Evolutionary conservation across 2,113 vertebrate genomes (phyloP), one percentile per base, ranked within the genome.

Genomic region (Sapajus apella): DNA sequence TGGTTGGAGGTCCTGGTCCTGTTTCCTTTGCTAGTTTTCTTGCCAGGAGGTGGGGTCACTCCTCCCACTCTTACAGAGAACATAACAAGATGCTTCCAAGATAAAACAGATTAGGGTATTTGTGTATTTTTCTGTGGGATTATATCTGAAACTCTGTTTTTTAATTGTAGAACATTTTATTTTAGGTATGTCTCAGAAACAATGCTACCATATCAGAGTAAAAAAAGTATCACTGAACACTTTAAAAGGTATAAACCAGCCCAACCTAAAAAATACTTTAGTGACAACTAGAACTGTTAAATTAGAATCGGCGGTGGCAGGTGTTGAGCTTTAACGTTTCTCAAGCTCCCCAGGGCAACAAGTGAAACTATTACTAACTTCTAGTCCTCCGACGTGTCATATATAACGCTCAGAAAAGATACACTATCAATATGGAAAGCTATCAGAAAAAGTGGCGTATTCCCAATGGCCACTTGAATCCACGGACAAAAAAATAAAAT

Each of bases 151-250:
- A 91, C 61, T 35, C 75, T 43, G 50, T 40, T 81, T 23, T 56
- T 73, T 77, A 55, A 37, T 1, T 88, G 50, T 32, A 70, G 35
- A 55, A 37, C 58, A 52, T 76, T 87, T 66, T 73, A 87, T 70
- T 91, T 20, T n/a, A 75, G 66, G 52, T 17, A 27, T n/a, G 47
- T 58, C 66, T 97, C n/a, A 75, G 20, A 93, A 96, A 92, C 13
- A 81, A 75, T 43, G 55, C 12, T 91, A 56, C 8, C 80, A 79
- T 14, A 77, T 77, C 37, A 56, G 66, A 30, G 16, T 56, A 23
- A 37, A 61, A 79, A 70, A 94, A 32, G 6, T 37, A 66, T 21
- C 21, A 50, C 0, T 64, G 66, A 95, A 32, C 27, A 96, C 86
- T 80, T 90, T 61, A 83, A 89, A 66, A 75, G 35, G 76, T 93